These are phyloP conservation scores for Drosophila jambulina DNA, from an alignment of 1,140 invertebrate species.

Conservation along the genomic window DNA sequence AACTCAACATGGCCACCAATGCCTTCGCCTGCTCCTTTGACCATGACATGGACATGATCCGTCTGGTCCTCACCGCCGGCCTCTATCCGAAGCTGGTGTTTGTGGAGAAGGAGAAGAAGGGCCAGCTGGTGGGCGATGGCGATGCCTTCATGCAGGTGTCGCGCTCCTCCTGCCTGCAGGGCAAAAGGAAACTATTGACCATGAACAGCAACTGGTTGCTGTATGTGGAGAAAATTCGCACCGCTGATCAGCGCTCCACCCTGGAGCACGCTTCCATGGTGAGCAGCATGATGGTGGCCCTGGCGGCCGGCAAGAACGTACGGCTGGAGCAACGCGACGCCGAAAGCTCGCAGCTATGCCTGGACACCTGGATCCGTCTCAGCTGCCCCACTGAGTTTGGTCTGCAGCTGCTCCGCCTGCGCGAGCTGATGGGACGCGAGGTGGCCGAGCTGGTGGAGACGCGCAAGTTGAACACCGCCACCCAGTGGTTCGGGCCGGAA, in stretches of 20 bases:
- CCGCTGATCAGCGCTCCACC: not conserved
- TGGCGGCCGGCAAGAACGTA: constrained; percentile 43
- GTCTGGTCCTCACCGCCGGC: constrained; percentile 93
- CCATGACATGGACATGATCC: constrained; percentile 95
- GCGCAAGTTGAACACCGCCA: not conserved
- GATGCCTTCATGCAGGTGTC: constrained; percentile 45
- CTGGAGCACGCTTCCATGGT: constrained; percentile 47
- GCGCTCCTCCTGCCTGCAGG: constrained; percentile 35
- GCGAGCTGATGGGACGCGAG: constrained; percentile 26
- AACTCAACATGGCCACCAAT: not conserved
- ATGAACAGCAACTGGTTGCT: constrained; percentile 41
- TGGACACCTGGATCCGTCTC: constrained; percentile 50
- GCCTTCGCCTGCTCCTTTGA: constrained; percentile 16
- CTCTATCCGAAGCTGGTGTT: constrained; percentile 94
- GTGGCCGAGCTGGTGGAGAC: constrained; percentile 25
- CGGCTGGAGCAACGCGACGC: not conserved
- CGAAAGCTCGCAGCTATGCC: not conserved
- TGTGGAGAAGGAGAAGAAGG: constrained; percentile 22
- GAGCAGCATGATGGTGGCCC: constrained; percentile 37
- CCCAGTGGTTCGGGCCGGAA: not conserved
- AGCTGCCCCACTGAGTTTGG: not conserved
- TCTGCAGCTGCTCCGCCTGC: constrained; percentile 12
- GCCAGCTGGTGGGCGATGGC: constrained; percentile 26
- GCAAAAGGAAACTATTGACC: not conserved
- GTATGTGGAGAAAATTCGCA: constrained; percentile 50